These are phyloP conservation scores for Channa striata DNA, from an alignment of 2,797 vertebrate genomes.

Conservation along the genomic window DNA sequence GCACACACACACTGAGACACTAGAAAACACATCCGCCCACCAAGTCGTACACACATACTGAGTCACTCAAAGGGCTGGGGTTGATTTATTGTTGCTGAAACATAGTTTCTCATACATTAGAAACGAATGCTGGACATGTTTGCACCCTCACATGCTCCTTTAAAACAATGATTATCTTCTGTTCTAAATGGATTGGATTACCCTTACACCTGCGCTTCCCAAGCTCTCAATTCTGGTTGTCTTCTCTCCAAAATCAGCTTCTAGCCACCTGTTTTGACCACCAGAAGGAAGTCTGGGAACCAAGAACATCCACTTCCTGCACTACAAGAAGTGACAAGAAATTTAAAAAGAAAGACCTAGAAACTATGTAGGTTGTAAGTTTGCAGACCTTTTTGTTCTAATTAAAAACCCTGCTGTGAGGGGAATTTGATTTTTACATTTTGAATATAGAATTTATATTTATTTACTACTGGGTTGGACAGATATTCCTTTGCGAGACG, in stretches of 20 bases:
- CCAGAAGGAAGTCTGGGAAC: conserved; percentile 45
- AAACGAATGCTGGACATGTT: conserved; percentile 56
- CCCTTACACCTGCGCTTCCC: conserved; percentile 60
- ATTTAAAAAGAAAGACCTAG: not conserved
- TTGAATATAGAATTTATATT: too few relatives aligned
- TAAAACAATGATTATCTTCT: conserved; percentile 66
- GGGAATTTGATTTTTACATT: not conserved
- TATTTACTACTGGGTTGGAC: too few relatives aligned
- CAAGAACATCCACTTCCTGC: conserved; percentile 31
- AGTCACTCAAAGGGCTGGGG: conserved; percentile 39
- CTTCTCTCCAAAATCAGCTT: conserved; percentile 71
- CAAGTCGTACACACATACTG: conserved; percentile 55
- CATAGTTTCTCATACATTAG: conserved; percentile 69
- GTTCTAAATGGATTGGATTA: conserved; percentile 62
- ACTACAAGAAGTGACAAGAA: conserved; percentile 49
- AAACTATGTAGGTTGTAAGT: too few relatives aligned
- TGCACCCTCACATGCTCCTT: conserved; percentile 49
- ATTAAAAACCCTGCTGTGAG: too few relatives aligned
- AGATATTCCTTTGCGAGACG: not conserved
- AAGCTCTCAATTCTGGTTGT: conserved; percentile 57
- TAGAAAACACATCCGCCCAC: conserved; percentile 68
- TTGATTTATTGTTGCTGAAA: conserved; percentile 68
- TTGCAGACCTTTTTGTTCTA: not conserved
- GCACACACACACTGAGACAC: conserved; percentile 63
- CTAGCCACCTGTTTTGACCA: conserved; percentile 76